Conservation (phyloP, 2,113 vertebrate genomes). For the Sula dactylatra region DNA sequence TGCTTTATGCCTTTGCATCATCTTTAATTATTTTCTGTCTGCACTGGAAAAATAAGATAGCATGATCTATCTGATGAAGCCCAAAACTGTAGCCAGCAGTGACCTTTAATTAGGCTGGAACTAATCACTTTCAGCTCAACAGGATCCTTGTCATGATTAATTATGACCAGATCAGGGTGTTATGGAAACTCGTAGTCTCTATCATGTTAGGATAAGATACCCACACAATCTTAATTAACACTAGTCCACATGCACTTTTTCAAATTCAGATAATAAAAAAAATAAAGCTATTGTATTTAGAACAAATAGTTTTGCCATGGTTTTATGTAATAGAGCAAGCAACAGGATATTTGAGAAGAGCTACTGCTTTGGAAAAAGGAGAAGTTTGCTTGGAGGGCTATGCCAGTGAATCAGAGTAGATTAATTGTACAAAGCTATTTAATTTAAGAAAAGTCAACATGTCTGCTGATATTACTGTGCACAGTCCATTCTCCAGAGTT, state of each 20-base stretch:
- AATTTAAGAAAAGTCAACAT: neutral
- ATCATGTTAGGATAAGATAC: neutral
- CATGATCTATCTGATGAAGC: neutral
- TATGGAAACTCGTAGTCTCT: neutral
- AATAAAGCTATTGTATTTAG: neutral
- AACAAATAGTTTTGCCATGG: neutral
- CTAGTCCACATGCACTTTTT: neutral
- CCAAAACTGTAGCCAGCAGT: neutral
- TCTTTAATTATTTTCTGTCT: neutral
- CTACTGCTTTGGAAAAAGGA: neutral
- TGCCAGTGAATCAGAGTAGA: neutral
- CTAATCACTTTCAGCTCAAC: slow-evolving; percentile 3
- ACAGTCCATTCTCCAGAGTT: neutral
- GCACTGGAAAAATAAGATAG: neutral
- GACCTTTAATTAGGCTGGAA: slow-evolving; percentile 32
- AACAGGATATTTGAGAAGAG: neutral
- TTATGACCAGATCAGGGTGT: neutral
- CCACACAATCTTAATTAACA: neutral
- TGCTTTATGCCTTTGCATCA: neutral
- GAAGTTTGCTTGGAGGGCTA: neutral
- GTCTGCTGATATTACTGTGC: neutral
- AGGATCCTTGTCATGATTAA: slow-evolving; percentile 23
- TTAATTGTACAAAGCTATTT: neutral
- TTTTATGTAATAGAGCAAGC: neutral
- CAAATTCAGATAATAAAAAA: neutral